These are phyloP conservation scores for Dyspetes luteomarginatus DNA, from an alignment of 2,888 invertebrate genomes.

Conservation along the genomic window DNA sequence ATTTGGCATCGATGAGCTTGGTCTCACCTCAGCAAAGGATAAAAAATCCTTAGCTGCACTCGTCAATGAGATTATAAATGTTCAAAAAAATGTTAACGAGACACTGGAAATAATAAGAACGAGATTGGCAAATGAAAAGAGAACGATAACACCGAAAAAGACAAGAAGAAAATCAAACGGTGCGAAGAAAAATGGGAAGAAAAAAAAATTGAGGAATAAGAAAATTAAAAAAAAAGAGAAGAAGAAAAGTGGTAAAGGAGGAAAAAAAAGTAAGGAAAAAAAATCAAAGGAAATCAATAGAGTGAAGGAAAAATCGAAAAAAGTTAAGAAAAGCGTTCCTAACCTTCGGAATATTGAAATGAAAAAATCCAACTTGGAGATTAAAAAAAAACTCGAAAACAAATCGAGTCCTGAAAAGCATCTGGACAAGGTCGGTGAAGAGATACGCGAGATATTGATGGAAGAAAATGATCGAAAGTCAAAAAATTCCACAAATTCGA, in stretches of 20 bases:
- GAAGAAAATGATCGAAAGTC: conserved; percentile 57
- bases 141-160: conserved; percentile 8
- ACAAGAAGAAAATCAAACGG: conserved; percentile 21
- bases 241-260: background rate
- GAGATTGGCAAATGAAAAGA: conserved; percentile 56
- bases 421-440: conserved; percentile 60
- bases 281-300: conserved; percentile 13
- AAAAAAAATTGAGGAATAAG: conserved; percentile 1
- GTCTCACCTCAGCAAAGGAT: conserved; percentile 66
- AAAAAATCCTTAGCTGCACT: conserved; percentile 65
- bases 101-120: conserved; percentile 69
- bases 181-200: conserved; percentile 36
- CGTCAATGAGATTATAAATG: conserved; percentile 68
- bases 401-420: conserved; percentile 42
- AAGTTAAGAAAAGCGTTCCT: conserved; percentile 48
- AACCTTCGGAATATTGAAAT: background rate
- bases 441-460: conserved; percentile 66
- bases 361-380: conserved; percentile 20
- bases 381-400: conserved; percentile 65
- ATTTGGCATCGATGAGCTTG: conserved; percentile 66
- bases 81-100: conserved; percentile 71
- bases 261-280: conserved; percentile 27
- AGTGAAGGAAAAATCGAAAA: background rate
- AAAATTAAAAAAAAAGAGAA: background rate
- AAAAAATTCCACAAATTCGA: conserved; percentile 1